Conservation (phyloP, 2,888 invertebrate genomes). For the Theodoxus fluviatilis region DNA sequence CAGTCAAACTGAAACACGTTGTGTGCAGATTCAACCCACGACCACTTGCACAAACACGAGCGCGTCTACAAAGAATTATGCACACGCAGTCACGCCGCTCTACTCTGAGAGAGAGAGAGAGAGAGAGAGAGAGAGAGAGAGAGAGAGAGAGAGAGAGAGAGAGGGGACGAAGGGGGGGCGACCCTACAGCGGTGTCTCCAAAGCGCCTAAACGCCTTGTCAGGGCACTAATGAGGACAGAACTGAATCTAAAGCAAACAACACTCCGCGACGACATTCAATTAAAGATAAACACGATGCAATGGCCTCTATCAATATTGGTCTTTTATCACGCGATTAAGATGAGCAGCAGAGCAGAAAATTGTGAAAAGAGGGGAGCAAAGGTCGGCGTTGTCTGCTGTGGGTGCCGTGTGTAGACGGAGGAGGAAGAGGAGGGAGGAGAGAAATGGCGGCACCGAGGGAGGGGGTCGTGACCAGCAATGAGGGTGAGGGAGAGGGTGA, state of each 20-base stretch:
- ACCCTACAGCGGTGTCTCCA: too few species aligned
- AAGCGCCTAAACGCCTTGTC: too few species aligned
- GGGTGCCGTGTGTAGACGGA: background rate
- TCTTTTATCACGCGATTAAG: too few species aligned
- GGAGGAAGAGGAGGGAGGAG: background rate
- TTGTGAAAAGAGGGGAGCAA: too few species aligned
- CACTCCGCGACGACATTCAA: too few species aligned
- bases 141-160: conserved; percentile 1
- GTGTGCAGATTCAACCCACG: too few species aligned
- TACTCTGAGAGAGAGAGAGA: conserved; percentile 1
- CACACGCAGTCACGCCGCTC: background rate
- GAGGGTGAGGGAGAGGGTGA: background rate
- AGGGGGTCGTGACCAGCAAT: background rate
- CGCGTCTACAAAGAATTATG: background rate
- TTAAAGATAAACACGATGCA: too few species aligned
- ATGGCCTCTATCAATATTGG: too few species aligned
- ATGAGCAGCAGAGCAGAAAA: background rate
- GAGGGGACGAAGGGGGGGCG: background rate
- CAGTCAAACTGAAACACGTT: too few species aligned
- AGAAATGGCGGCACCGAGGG: background rate
- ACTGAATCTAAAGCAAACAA: too few species aligned
- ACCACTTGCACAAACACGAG: background rate
- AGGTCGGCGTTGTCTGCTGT: background rate
- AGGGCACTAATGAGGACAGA: too few species aligned
- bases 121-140: background rate